Evolutionary conservation across 2,888 invertebrate species (phyloP), one percentile per base, ranked within the genome.

Genomic region (Patella caerulea): DNA sequence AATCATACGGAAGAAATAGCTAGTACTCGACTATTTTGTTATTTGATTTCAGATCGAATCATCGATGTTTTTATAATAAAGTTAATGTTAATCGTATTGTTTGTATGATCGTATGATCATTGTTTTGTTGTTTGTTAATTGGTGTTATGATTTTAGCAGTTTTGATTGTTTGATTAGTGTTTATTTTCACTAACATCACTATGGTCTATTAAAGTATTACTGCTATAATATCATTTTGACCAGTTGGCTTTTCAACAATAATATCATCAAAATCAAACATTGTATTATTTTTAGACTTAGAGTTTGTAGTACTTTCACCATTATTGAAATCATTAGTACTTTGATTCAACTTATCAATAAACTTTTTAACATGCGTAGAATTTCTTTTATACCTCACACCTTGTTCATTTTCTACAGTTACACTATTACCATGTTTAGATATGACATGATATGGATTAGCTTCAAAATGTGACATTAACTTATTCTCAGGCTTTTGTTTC

Each of bases 401-500:
- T 19, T 65, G n/a, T 19, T n/a, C 24, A 65, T 65, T 65, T 65
- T 65, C 65, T 12, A 65, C n/a, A 65, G 65, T 65, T 3, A 65
- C n/a, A n/a, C 19, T 24, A 65, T 65, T 65, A 19, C 65, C 65
- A 65, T n/a, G 24, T n/a, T 65, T 65, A 24, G 24, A 24, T 24
- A 24, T 24, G 24, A 24, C 24, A 65, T 24, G 65, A 19, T 65
- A 65, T n/a, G 65, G 65, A n/a, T 65, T 65, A 19, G 65, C 24
- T 65, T 65, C 65, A 12, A 65, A 65, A 65, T 65, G 14, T 2
- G 65, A 17, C 65, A 65, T 65, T 65, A 65, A 65, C 24, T 65
- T 65, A 24, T 65, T 65, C 24, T 65, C 65, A n/a, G 65, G 65
- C 24, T 65, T 65, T 24, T n/a, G 65, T 69, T 73, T 74, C 54